A percentile compares a stretch with the other conserved stretches of the same genome.
phyloP scores from a whole-genome alignment of 2,888 invertebrate genomes.

The Tiliacea citrago region DNA sequence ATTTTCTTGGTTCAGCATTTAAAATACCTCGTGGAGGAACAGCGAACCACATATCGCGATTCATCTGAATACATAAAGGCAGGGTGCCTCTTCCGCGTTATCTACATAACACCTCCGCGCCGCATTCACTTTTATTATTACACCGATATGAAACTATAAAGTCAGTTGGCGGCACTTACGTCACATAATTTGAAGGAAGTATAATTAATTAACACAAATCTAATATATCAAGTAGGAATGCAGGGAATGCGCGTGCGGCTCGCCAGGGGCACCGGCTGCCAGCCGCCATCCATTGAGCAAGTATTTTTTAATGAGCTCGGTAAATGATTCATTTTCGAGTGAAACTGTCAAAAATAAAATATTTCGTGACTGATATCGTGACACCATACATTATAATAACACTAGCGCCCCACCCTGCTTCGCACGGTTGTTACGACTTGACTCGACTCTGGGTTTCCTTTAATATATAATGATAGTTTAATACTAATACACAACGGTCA shows the following conservation, averaged over 20 bases:
- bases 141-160: not conserved
- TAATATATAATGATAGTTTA: not conserved
- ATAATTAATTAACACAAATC: conserved; percentile 55
- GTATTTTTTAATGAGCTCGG: conserved; percentile 57
- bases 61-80: not conserved
- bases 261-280: not conserved
- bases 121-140: not conserved
- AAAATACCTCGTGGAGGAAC: not conserved
- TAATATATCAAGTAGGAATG: conserved; percentile 61
- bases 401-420: not conserved
- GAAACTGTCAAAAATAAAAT: conserved; percentile 30
- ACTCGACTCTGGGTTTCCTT: too few relatives aligned
- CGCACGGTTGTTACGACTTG: not conserved
- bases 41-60: not conserved
- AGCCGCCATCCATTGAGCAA: conserved; percentile 20
- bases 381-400: conserved; percentile 1
- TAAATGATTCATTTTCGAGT: conserved; percentile 48
- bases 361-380: conserved; percentile 3
- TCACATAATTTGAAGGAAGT: conserved; percentile 39
- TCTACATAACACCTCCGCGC: not conserved
- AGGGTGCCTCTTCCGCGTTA: not conserved
- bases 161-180: conserved; percentile 15
- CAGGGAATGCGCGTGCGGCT: conserved; percentile 38
- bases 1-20: not conserved
- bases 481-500: not conserved